Evolutionary conservation across 2,113 vertebrate genomes (phyloP).

Genomic region (Paralichthys olivaceus): DNA sequence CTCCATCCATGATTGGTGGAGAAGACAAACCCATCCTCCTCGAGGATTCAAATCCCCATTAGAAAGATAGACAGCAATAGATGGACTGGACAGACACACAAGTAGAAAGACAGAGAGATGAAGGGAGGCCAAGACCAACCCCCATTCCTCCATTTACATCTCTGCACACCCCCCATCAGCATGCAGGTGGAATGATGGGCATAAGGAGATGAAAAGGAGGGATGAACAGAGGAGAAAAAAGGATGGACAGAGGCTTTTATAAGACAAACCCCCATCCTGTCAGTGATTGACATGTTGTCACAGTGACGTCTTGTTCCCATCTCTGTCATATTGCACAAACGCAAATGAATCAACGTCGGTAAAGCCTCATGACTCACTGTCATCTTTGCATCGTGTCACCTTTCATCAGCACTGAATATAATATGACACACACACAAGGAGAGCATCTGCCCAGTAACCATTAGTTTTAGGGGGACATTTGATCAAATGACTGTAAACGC

Average conservation of each 20-base stretch:
- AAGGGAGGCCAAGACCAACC: conserved; percentile 73
- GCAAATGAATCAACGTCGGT: conserved; percentile 89
- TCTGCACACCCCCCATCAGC: conserved; percentile 43
- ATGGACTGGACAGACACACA: conserved; percentile 59
- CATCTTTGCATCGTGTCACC: conserved; percentile 94
- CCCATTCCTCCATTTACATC: conserved; percentile 74
- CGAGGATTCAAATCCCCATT: conserved; percentile 48
- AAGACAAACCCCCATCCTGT: conserved; percentile 55
- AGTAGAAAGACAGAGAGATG: conserved; percentile 35
- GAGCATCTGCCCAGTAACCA: conserved; percentile 30
- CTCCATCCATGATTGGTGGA: conserved; percentile 75
- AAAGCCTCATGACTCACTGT: conserved; percentile 93
- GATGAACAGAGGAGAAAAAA: conserved; percentile 64
- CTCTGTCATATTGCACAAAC: conserved; percentile 58
- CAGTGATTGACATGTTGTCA: conserved; percentile 70
- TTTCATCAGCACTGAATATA: conserved; percentile 97
- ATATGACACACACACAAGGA: conserved; percentile 79
- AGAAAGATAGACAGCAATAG: conserved; percentile 44
- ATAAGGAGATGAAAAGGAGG: conserved; percentile 63
- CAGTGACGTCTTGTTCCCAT: conserved; percentile 65
- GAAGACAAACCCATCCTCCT: conserved; percentile 58
- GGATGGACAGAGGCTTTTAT: conserved; percentile 59
- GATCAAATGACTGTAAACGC: conserved; percentile 93
- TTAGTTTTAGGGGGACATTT: conserved; percentile 92
- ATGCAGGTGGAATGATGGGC: conserved; percentile 47